A percentile compares a stretch with the other conserved stretches of the same genome.
These are phyloP conservation scores for Stenolophus ochropezus DNA, from an alignment of 2,888 invertebrate species.

Conservation along the genomic window DNA sequence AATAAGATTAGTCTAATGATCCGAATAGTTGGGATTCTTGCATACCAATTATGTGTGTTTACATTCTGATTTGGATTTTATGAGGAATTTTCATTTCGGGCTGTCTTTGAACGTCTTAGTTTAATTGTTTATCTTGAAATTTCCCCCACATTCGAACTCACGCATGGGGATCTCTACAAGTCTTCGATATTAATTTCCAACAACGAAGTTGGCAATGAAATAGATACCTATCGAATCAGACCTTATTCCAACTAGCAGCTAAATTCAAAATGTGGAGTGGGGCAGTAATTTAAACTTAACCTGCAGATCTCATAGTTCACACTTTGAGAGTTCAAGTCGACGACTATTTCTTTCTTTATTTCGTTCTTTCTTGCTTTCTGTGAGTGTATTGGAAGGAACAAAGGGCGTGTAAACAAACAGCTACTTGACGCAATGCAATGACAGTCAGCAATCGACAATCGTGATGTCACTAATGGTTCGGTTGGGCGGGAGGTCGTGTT, in stretches of 20 bases:
- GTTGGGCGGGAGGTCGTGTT: slow-evolving; percentile 27
- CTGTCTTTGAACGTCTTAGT: slow-evolving; percentile 22
- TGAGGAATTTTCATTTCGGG: slow-evolving; percentile 50
- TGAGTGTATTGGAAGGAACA: not conserved
- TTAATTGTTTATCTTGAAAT: slow-evolving; percentile 25
- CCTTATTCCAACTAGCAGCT: no score
- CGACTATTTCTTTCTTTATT: not conserved
- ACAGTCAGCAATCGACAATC: slow-evolving; percentile 43
- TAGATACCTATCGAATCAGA: no score
- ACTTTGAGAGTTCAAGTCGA: slow-evolving; percentile 10
- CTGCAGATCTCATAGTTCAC: no score
- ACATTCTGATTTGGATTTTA: slow-evolving; percentile 48
- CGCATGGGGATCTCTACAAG: no score
- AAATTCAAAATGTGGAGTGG: no score
- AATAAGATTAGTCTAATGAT: slow-evolving; percentile 60
- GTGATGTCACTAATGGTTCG: slow-evolving; percentile 47
- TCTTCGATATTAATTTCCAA: no score
- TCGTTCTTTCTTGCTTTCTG: not conserved
- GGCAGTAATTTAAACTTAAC: no score
- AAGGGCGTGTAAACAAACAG: not conserved
- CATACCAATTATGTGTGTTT: slow-evolving; percentile 59
- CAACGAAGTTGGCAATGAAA: no score
- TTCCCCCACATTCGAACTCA: not conserved
- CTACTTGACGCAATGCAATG: slow-evolving; percentile 27
- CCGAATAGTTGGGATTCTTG: slow-evolving; percentile 58